A percentile compares a stretch with the other conserved stretches of the same genome.
phyloP scores from a whole-genome alignment of 2,797 vertebrate species.

The Simalia tracyae region DNA sequence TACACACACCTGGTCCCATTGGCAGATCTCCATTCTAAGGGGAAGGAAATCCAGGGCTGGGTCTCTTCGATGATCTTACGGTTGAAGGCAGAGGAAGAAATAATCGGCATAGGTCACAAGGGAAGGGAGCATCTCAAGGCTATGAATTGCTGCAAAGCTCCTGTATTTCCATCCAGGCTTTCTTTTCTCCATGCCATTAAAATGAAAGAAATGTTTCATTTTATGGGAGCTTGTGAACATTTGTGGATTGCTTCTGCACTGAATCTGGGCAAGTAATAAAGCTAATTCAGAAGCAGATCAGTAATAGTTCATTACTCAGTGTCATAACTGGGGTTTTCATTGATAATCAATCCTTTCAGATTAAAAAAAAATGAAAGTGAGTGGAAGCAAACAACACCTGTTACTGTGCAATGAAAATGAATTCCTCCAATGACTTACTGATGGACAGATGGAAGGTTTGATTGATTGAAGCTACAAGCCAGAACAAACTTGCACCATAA shows the following conservation, averaged over 20 bases:
- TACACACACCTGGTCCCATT: background rate
- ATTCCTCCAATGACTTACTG: background rate
- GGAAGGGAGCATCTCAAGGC: background rate
- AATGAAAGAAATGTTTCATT: background rate
- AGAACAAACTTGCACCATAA: background rate
- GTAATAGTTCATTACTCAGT: conserved; percentile 20
- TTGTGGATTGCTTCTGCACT: background rate
- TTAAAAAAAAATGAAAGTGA: background rate
- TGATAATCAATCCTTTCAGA: background rate
- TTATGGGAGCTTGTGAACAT: background rate
- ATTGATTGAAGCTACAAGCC: background rate
- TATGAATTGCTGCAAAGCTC: background rate
- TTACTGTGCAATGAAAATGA: background rate
- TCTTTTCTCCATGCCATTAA: background rate
- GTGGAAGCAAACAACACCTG: background rate
- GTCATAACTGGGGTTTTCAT: background rate
- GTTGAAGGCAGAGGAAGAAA: background rate
- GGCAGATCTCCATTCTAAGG: background rate
- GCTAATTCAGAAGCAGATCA: rapidly evolving
- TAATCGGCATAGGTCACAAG: background rate
- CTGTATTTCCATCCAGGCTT: background rate
- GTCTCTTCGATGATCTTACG: background rate
- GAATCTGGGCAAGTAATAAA: conserved; percentile 14
- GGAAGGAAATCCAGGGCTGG: background rate
- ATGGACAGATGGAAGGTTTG: background rate